Evolutionary conservation across 2,888 invertebrate genomes (phyloP), one percentile per base, ranked within the genome.

Genomic region (Eupelmus urozonus): DNA sequence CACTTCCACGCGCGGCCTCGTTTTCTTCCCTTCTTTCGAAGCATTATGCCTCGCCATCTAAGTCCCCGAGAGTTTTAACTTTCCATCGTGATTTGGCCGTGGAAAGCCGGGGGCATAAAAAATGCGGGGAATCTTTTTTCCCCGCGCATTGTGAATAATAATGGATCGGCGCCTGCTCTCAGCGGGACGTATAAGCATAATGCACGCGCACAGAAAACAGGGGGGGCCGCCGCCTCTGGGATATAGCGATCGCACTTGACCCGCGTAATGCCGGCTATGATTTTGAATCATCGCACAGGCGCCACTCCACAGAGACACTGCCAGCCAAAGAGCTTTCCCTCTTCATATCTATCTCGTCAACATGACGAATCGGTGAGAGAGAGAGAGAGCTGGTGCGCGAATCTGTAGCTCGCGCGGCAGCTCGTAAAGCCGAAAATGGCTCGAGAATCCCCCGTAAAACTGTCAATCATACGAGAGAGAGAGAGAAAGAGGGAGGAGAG

Each of bases 381-480:
- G 3, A 34, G 34, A 5, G 34, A 5, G 3, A 18, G 60, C 40
- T 57, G n/a, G 66, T 25, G 27, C 60, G 51, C 53, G 62, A 80
- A 80, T 75, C 70, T 74, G 71, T 62, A 67, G 45, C 45, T n/a
- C n/a, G 66, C 57, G 45, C 63, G 34, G 53, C 49, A 74, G 82
- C 80, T 84, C 85, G 86, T 85, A 86, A 86, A 87, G 86, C 83
- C 82, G 80, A 80, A 83, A 85, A 85, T 82, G 84, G 81, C 76
- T 80, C 80, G 77, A 82, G 82, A 77, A 76, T 81, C 82, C 85
- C 85, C 85, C 82, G 86, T 88, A 86, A 88, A 88, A 84, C 83
- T 87, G 88, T 88, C 88, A 88, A 87, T 88, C 88, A 88, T 84
- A 63, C 23, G 42, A 74, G 34, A 76, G 80, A 82, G 81, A 76